phyloP scores from a whole-genome alignment of 2,113 vertebrate species.

The Amphiprion ocellaris region DNA sequence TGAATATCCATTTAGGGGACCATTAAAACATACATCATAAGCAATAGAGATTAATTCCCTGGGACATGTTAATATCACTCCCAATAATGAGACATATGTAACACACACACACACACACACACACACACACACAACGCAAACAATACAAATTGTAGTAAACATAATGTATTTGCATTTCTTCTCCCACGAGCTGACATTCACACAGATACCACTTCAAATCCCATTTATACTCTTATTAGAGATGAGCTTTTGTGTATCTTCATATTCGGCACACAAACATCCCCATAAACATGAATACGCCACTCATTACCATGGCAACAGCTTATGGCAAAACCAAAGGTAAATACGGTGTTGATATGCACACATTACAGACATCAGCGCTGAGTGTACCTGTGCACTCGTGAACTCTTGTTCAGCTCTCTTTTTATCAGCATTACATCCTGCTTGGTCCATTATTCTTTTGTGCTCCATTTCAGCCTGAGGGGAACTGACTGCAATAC shows the following conservation, averaged over 20 bases:
- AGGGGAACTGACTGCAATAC: background rate
- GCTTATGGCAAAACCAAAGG: background rate
- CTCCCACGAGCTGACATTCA: background rate
- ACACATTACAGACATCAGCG: background rate
- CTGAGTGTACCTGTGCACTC: background rate
- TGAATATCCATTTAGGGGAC: conserved; percentile 47
- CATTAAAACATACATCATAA: conserved; percentile 50
- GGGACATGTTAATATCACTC: conserved; percentile 37
- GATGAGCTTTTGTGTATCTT: conserved; percentile 5
- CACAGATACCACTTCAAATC: conserved; percentile 29
- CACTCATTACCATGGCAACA: conserved; percentile 23
- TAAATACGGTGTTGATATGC: background rate
- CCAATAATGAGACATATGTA: conserved; percentile 18
- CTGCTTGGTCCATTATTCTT: background rate
- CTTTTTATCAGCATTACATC: background rate
- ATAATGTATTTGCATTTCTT: conserved; percentile 11
- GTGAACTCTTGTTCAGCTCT: background rate
- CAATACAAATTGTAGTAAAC: background rate
- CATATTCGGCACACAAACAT: conserved; percentile 15
- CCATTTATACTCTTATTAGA: background rate
- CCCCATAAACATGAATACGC: background rate
- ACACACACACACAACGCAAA: background rate
- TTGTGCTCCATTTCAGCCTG: background rate
- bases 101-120: background rate
- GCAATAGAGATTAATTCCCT: conserved; percentile 39